Evolutionary conservation across 2,888 invertebrate genomes (phyloP).

Genomic region (Temnothorax rugatulus): DNA sequence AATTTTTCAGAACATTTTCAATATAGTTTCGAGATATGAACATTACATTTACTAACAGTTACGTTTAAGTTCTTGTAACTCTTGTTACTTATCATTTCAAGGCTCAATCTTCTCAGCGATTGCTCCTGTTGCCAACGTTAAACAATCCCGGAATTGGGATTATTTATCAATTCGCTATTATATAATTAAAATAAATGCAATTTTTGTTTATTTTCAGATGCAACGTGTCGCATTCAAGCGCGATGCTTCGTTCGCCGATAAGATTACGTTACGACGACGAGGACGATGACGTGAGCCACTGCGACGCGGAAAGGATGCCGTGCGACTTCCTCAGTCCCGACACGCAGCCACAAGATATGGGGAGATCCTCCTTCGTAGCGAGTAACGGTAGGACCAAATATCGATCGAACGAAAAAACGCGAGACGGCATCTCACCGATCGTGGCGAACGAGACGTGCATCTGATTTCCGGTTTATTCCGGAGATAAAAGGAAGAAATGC

Average conservation of each 20-base stretch:
- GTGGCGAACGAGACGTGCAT: slow-evolving; percentile 74
- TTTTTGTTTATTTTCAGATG: slow-evolving; percentile 48
- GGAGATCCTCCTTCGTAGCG: slow-evolving; percentile 70
- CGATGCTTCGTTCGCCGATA: slow-evolving; percentile 12
- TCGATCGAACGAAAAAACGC: slow-evolving; percentile 54
- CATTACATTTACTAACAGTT: background rate
- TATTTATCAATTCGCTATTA: background rate
- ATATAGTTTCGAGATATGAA: background rate
- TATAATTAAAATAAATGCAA: background rate
- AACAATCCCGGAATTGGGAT: background rate
- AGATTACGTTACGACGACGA: slow-evolving; percentile 46
- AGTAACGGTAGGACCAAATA: slow-evolving; percentile 72
- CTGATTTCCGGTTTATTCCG: slow-evolving; percentile 63
- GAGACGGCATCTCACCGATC: slow-evolving; percentile 39
- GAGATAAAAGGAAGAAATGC: slow-evolving; percentile 33
- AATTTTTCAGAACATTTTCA: background rate
- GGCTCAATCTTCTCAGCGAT: background rate
- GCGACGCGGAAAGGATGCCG: background rate
- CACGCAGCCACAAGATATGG: slow-evolving; percentile 45
- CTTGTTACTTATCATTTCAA: background rate
- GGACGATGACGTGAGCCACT: slow-evolving; percentile 24
- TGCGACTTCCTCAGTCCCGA: background rate
- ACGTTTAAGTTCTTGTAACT: background rate
- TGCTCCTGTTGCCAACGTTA: background rate
- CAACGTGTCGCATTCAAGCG: slow-evolving; percentile 36